Base-by-base conservation (phyloP, 2,113 vertebrate species). In the Pelobates fuscus region DNA sequence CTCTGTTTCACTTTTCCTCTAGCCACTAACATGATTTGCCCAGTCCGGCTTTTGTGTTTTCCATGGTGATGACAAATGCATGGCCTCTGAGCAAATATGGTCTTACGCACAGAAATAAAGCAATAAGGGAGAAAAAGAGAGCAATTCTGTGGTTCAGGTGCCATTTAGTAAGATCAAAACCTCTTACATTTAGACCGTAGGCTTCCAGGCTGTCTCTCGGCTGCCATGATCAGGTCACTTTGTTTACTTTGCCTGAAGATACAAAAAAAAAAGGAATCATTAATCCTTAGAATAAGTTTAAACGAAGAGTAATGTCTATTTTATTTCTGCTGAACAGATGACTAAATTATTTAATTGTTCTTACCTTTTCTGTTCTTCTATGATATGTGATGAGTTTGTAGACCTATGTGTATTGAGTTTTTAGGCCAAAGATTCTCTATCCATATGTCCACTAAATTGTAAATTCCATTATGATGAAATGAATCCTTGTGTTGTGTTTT, bases 11-110 rank as follows among this genome's bases (percentile, higher is more conserved):
- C 29, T 52, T 63, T 26, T 32, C 43, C 6, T 17, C 11, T 6
- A 27, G 24, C 27, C 54, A 18, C 17, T 77, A 77, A 68, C 65
- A 25, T 23, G 25, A 77, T 77, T 77, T 77, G 20, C 55, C 7
- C 72, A 25, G 73, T 52, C 55, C 61, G 43, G 41, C 58, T 77
- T 25, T 25, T 58, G 65, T 21, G 46, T 49, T 59, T 44, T 75
- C 10, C 54, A n/a, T 46, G n/a, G 52, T 59, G 62, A 57, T 67
- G 65, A 52, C 54, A 52, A 61, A 52, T 77, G 29, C 49, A 20
- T 15, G 30, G 49, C 23, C 54, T 26, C 17, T 7, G n/a, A 54
- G 44, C 27, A 65, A 73, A 65, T 41, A 44, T 65, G 46, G 15
- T 10, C 5, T 60, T 49, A 18, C n/a, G 43, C 20, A 25, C 20